Evolutionary conservation across 2,888 invertebrate genomes (phyloP).

Genomic region (Trichogramma dendrolimi): DNA sequence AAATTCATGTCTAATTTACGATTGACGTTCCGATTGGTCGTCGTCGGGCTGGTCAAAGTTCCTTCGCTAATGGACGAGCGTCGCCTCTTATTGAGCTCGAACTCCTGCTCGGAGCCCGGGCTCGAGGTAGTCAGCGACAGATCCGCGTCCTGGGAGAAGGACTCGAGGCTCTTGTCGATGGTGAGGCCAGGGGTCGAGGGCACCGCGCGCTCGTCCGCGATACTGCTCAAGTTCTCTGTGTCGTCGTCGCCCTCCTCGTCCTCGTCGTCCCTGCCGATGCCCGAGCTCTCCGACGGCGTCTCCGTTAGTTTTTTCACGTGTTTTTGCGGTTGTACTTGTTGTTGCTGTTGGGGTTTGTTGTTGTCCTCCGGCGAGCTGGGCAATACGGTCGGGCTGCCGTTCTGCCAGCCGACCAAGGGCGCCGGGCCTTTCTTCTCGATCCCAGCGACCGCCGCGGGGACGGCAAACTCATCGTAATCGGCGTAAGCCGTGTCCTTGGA

Average conservation of each 20-base stretch:
- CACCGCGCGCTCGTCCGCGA: slow-evolving; percentile 41
- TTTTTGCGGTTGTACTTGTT: background rate
- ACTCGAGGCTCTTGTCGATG: slow-evolving; percentile 40
- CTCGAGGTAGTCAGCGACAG: slow-evolving; percentile 32
- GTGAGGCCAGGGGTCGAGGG: slow-evolving; percentile 44
- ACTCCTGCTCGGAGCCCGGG: slow-evolving; percentile 22
- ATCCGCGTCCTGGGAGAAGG: slow-evolving; percentile 37
- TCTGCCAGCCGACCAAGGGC: slow-evolving; percentile 48
- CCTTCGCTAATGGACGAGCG: slow-evolving; percentile 30
- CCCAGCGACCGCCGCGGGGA: slow-evolving; percentile 14
- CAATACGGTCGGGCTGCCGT: slow-evolving; percentile 44
- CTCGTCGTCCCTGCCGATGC: slow-evolving; percentile 52
- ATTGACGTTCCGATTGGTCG: slow-evolving; percentile 11
- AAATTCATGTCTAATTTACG: slow-evolving; percentile 5
- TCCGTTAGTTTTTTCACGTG: background rate
- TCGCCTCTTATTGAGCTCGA: slow-evolving; percentile 27
- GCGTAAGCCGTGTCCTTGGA: slow-evolving; percentile 20
- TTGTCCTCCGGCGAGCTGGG: slow-evolving; percentile 35
- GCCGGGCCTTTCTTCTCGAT: slow-evolving; percentile 37
- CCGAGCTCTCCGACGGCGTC: slow-evolving; percentile 52
- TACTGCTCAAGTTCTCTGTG: slow-evolving; percentile 43
- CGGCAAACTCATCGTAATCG: slow-evolving; percentile 4
- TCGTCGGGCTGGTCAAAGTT: slow-evolving; percentile 25
- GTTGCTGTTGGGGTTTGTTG: background rate
- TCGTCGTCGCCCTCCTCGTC: slow-evolving; percentile 26